Evolutionary conservation across 2,888 invertebrate genomes (phyloP), one percentile per base, ranked within the genome.

Genomic region (Coelopa pilipes): DNA sequence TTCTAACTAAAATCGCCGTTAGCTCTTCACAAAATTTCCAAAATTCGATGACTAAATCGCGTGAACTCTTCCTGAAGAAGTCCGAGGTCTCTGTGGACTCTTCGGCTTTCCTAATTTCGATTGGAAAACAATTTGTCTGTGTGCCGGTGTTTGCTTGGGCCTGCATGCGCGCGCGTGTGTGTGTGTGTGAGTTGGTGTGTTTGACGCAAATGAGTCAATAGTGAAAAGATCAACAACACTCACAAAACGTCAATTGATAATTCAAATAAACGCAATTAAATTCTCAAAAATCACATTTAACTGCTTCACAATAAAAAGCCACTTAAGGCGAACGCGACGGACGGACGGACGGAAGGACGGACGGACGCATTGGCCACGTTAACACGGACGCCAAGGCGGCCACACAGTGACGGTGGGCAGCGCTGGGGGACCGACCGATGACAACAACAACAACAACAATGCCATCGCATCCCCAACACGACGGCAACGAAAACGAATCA

Each of bases 231-330:
- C 67, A 60, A 67, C 50, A 72, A 72, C 46, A 72, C 55, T 19
- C 45, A 34, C 19, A 59, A 49, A 69, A 49, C 67, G 67, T 72
- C 67, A 72, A 67, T 67, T 67, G 60, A 59, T 60, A 67, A 72
- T 67, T 67, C 67, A 67, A 72, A 72, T 72, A 59, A 67, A 67
- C 59, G 72, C 67, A 72, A 72, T 72, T 67, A 72, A 66, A 60
- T 72, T 72, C 66, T 72, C 50, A 49, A 72, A 72, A 62, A 21
- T 53, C 53, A 65, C 19, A 62, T 70, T 70, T 62, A 62, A 70
- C 49, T 50, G 24, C 70, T 70, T 70, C 24, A 70, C 49, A 65
- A 71, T 71, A 59, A 71, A 71, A 71, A 71, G 46, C 53, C 71
- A 71, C 63, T 71, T 71, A 45, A 65, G 34, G 7, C 34, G 34